These are phyloP conservation scores for Boleophthalmus pectinirostris DNA, from an alignment of 2,113 vertebrate genomes.

Conservation along the genomic window DNA sequence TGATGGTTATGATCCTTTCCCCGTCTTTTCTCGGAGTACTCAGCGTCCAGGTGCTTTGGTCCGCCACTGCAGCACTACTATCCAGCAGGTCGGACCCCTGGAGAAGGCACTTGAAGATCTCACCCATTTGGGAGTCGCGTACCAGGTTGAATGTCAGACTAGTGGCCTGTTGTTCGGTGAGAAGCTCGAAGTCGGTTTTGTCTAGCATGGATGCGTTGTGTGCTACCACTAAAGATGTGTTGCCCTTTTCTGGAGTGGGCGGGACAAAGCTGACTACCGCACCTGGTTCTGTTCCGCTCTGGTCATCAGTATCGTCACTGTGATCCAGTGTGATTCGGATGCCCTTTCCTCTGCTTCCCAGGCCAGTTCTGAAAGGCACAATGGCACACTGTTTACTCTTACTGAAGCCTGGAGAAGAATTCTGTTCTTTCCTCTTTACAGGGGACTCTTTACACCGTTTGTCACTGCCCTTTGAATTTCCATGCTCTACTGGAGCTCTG, in stretches of 20 bases:
- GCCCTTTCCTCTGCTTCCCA: conserved; percentile 80
- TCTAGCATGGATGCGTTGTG: conserved; percentile 66
- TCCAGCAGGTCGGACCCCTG: conserved; percentile 92
- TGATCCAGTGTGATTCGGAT: conserved; percentile 64
- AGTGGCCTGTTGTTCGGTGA: conserved; percentile 91
- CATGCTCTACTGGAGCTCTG: conserved; percentile 15
- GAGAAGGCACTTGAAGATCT: conserved; percentile 94
- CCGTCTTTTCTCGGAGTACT: conserved; percentile 84
- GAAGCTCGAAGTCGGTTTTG: conserved; percentile 87
- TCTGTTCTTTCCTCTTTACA: conserved; percentile 31
- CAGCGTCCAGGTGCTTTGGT: conserved; percentile 82
- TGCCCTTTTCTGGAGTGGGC: conserved; percentile 49
- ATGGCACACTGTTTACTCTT: conserved; percentile 3
- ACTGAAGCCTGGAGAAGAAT: not conserved
- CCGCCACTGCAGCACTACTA: conserved; percentile 65
- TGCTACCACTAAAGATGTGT: conserved; percentile 44
- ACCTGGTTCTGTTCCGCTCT: not conserved
- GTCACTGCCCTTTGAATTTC: conserved; percentile 44
- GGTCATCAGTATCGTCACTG: not conserved
- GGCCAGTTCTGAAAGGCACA: conserved; percentile 60
- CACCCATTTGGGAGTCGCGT: conserved; percentile 96
- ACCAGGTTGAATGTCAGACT: conserved; percentile 94
- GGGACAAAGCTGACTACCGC: conserved; percentile 10
- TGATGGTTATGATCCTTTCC: conserved; percentile 70
- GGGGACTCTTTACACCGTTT: conserved; percentile 45